phyloP scores from a whole-genome alignment of 2,888 invertebrate genomes.

The Synergus japonicus region DNA sequence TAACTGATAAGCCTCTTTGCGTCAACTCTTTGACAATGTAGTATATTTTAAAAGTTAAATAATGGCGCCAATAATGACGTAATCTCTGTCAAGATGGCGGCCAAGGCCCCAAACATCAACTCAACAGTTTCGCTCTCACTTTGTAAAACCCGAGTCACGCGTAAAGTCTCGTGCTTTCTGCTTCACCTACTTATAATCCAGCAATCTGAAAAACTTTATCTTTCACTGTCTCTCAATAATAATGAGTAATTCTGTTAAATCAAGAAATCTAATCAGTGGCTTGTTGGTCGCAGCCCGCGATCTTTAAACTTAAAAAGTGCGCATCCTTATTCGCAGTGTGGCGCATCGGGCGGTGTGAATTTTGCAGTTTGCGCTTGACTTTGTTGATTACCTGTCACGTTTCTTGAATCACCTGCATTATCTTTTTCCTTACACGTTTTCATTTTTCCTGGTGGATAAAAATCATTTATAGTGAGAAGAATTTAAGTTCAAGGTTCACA shows the following conservation, averaged over 20 bases:
- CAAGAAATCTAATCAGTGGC: not conserved
- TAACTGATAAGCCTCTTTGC: not conserved
- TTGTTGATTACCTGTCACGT: not conserved
- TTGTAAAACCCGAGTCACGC: constrained; percentile 9
- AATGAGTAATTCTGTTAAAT: not conserved
- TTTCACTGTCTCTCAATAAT: not conserved
- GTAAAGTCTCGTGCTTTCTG: constrained; percentile 23
- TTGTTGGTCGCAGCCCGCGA: not conserved
- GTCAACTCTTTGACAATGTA: not conserved
- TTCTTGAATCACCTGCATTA: not conserved
- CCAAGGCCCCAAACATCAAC: constrained; percentile 6
- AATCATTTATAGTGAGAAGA: not conserved
- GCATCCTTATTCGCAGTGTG: not conserved
- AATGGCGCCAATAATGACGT: constrained; percentile 29
- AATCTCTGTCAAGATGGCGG: not conserved
- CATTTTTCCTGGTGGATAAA: not conserved
- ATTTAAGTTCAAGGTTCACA: not conserved
- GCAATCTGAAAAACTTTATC: not conserved
- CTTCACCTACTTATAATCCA: not conserved
- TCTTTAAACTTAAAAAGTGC: not conserved
- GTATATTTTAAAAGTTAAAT: constrained; percentile 10
- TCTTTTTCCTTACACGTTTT: not conserved
- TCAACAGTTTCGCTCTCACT: not conserved
- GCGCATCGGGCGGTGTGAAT: not conserved
- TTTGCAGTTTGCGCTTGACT: not conserved